Base-by-base conservation (phyloP, 2,797 vertebrate species). In the Thripadectes ignobilis region DNA sequence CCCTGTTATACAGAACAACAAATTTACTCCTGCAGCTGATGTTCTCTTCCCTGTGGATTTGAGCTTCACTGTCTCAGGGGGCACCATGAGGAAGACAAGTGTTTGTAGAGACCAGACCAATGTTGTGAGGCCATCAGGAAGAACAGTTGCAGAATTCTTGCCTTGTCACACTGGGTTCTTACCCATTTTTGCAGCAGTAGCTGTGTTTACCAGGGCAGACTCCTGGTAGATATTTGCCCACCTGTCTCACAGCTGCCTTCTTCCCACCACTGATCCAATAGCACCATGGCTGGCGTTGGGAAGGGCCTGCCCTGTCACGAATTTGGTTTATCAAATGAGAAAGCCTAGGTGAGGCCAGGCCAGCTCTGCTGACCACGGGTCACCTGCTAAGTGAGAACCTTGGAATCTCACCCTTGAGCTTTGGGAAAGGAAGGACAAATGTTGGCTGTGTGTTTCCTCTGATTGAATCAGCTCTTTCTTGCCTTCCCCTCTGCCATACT, bases 401-500 rank as follows among this genome's bases (percentile, higher is more conserved):
- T 55, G 26, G n/a, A 58, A 24, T 87, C 34, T 88, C 51, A 34
- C 49, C 20, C 72, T 19, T 38, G 71, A 88, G 55, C 27, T 92
- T 73, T 82, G 48, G 74, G 65, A 91, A 68, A 69, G 76, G 63
- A 95, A 84, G 41, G 49, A 62, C 63, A 74, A 71, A 22, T 0
- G 2, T 34, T 79, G 52, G 74, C 66, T 80, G 24, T 78, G 13
- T 26, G 43, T 89, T 96, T 92, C 59, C 93, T 90, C 46, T 71
- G 13, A 74, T 54, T 84, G 80, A 93, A 86, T 92, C 63, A 77
- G 48, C 83, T 89, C 34, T 76, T 68, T 91, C 63, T 91, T 88
- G 51, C 76, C 87, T 89, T 94, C 88, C 68, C 61, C 85, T 95
- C 58, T 94, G 85, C 82, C 39, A 3, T 93, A 79, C 38, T 46